Base-by-base conservation (phyloP, 2,888 invertebrate genomes). In the Drepana falcataria region DNA sequence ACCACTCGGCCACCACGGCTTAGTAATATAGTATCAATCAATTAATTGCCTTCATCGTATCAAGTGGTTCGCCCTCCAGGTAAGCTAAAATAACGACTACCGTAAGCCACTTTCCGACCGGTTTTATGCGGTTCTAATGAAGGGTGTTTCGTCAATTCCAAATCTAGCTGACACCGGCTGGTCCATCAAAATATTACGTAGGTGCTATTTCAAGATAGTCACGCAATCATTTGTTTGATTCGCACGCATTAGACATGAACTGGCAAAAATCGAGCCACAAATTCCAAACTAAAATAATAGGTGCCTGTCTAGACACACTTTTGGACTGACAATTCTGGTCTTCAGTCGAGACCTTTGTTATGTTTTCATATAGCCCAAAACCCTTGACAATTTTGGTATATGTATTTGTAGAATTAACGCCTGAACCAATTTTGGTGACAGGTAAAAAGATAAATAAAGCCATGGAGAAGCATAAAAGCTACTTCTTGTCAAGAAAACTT, bases 21-120 rank as follows among this genome's bases (percentile, higher is more conserved):
- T n/a, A n/a, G n/a, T n/a, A 21, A 21, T 21, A 21, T 21, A 21
- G 21, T 21, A 21, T 21, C 63, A 71, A 73, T 75, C 58, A 72
- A 73, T 75, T 61, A 68, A 65, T 72, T 73, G 66, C 71, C 64
- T 66, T 57, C 56, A 21, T 21, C 21, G 21, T 21, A 21, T 21
- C 21, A 21, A 57, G 55, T 58, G 53, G 60, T 65, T 21, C 56
- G 44, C 48, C 51, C 58, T 62, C 66, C 63, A 67, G 58, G 59
- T 47, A 53, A 56, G 54, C 55, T 57, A 48, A 57, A 54, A 61
- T 58, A 48, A 59, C 54, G 64, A 60, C 71, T 60, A 68, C 59
- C 49, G 35, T 58, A 53, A 73, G 68, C 70, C 57, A 64, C 58
- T 60, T 61, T 61, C 55, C 54, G 53, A 54, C 64, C 55, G 67